These are phyloP conservation scores for Grammatotria lemairii DNA, from an alignment of 2,113 vertebrate species.

Conservation along the genomic window DNA sequence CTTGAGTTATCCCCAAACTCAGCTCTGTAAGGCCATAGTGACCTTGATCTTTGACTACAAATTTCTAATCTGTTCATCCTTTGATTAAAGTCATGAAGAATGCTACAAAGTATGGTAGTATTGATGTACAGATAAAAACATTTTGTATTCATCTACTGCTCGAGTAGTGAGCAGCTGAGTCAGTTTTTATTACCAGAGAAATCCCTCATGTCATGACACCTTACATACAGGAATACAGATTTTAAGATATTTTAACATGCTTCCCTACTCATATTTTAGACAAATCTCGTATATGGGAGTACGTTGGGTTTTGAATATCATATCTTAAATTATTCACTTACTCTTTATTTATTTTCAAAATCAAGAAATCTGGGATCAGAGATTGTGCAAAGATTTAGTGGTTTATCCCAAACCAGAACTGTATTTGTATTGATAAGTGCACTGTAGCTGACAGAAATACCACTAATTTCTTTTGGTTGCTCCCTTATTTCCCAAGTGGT, in stretches of 20 bases:
- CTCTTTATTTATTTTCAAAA: background rate
- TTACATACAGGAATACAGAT: background rate
- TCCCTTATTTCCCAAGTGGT: background rate
- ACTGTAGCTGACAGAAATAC: background rate
- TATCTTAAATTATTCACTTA: background rate
- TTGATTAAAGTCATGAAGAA: background rate
- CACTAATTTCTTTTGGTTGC: background rate
- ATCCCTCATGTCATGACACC: background rate
- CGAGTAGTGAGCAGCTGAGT: background rate
- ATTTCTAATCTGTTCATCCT: background rate
- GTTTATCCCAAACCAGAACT: background rate
- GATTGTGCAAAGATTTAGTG: background rate
- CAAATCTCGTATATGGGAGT: background rate
- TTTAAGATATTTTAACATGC: background rate
- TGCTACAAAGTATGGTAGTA: background rate
- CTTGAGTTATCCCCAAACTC: background rate
- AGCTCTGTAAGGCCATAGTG: background rate
- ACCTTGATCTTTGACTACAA: background rate
- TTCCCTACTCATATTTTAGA: background rate
- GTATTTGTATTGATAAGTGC: background rate
- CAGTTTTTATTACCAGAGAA: background rate
- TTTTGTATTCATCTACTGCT: background rate
- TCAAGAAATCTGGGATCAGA: background rate
- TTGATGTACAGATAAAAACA: background rate
- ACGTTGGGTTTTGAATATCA: background rate